Percentiles rank a stretch among this genome's conserved stretches.
Conservation (phyloP, 23 tunicate genomes). For the Trididemnum clinides region DNA sequence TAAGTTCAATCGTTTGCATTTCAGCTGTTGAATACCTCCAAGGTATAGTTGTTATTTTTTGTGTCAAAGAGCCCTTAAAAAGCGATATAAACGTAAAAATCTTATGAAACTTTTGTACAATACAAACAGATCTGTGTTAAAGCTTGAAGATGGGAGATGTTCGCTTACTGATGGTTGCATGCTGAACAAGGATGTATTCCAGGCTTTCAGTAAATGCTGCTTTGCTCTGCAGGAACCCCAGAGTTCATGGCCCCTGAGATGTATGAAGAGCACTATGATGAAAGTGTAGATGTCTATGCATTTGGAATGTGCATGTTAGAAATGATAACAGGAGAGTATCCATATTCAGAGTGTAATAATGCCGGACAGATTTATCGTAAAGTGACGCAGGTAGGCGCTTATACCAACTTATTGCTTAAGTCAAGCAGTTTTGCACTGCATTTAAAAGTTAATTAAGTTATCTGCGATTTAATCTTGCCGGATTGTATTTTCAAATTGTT, state of each 20-base stretch:
- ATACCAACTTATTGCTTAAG: too few species aligned
- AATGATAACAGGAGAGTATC: constrained; percentile 97
- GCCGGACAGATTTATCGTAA: constrained; percentile 96
- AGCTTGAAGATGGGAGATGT: not conserved
- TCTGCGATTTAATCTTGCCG: too few species aligned
- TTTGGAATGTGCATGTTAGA: constrained; percentile 99
- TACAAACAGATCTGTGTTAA: constrained; percentile 21
- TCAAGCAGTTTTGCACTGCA: too few species aligned
- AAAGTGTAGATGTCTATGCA: constrained; percentile 95
- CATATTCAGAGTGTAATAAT: constrained; percentile 93
- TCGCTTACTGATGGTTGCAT: not conserved
- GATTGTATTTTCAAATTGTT: too few species aligned
- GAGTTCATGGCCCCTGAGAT: constrained; percentile 99
- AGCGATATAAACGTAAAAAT: not conserved
- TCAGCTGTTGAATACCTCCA: not conserved
- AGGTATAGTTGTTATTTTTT: not conserved
- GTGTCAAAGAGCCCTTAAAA: too few species aligned
- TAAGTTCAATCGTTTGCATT: not conserved
- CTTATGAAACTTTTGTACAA: not conserved
- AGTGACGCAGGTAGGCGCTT: constrained; percentile 76
- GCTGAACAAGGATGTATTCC: not conserved
- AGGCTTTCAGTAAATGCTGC: not conserved
- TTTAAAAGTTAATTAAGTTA: too few species aligned
- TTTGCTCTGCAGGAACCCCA: constrained; percentile 80
- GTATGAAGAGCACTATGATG: constrained; percentile 96